A percentile compares a stretch with the other conserved stretches of the same genome.
phyloP scores from a whole-genome alignment of 2,113 vertebrate species.

The Forbesichthys papilliferus region DNA sequence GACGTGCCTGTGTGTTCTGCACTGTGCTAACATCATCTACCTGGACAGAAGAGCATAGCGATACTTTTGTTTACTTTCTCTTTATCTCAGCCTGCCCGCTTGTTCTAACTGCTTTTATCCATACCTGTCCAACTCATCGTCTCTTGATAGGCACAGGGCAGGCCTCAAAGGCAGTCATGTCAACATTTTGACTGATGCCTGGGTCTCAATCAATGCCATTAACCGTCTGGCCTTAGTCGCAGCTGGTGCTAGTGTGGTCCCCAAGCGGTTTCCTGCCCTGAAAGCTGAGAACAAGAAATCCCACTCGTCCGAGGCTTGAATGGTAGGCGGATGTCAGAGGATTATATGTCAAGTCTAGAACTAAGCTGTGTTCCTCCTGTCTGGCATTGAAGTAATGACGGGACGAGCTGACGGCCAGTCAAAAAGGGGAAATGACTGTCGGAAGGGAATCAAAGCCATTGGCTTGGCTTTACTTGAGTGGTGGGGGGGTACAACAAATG shows the following conservation, averaged over 20 bases:
- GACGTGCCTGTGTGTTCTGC: not conserved
- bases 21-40: not conserved
- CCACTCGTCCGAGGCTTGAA: slow-evolving; percentile 3
- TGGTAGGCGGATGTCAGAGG: not conserved
- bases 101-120: not conserved
- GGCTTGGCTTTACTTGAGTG: slow-evolving; percentile 16
- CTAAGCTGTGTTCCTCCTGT: not conserved
- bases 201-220: not conserved
- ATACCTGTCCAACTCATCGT: not conserved
- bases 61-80: not conserved
- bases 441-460: slow-evolving; percentile 18
- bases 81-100: not conserved
- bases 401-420: slow-evolving; percentile 17
- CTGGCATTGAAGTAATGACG: not conserved
- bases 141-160: not conserved
- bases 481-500: not conserved
- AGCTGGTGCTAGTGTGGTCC: not conserved
- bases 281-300: not conserved
- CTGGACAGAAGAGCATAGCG: not conserved
- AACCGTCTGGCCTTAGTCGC: not conserved
- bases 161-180: not conserved
- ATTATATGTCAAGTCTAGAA: slow-evolving; percentile 7
- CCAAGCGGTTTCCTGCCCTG: not conserved
- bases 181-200: not conserved
- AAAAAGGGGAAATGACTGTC: slow-evolving; percentile 14